A percentile compares a stretch with the other conserved stretches of the same genome.
phyloP scores from a whole-genome alignment of 2,888 invertebrate genomes.

The Microctonus aethiopoides region DNA sequence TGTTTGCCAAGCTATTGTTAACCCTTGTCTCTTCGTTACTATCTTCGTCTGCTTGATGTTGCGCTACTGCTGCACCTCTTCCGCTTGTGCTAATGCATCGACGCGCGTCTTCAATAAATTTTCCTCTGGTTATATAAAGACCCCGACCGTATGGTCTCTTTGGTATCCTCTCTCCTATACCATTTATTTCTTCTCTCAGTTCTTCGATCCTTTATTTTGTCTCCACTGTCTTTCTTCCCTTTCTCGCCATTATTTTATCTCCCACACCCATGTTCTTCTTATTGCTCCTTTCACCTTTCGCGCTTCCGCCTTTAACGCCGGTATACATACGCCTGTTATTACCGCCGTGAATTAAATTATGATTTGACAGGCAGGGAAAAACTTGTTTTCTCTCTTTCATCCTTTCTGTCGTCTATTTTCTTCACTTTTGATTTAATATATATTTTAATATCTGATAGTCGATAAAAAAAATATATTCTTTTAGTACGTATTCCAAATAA shows the following conservation, averaged over 20 bases:
- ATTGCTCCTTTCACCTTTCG: constrained; percentile 19
- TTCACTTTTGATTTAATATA: not conserved
- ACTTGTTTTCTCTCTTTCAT: constrained; percentile 19
- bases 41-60: constrained; percentile 30
- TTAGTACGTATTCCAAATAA: not conserved
- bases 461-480: not conserved
- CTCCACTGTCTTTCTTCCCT: not conserved
- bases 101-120: constrained; percentile 58
- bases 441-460: constrained; percentile 3
- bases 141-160: constrained; percentile 1
- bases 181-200: not conserved
- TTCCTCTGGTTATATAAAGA: constrained; percentile 27
- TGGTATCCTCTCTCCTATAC: constrained; percentile 1
- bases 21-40: constrained; percentile 7
- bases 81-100: constrained; percentile 57
- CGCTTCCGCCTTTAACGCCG: constrained; percentile 35
- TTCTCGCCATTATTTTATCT: constrained; percentile 5
- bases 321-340: constrained; percentile 44
- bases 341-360: constrained; percentile 52
- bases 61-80: constrained; percentile 49
- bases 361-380: constrained; percentile 46
- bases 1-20: constrained; percentile 6
- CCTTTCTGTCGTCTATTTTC: not conserved
- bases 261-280: not conserved
- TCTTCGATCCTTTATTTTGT: constrained; percentile 1